Evolutionary conservation across 2,888 invertebrate genomes (phyloP).

Genomic region (Hydraecia micacea): DNA sequence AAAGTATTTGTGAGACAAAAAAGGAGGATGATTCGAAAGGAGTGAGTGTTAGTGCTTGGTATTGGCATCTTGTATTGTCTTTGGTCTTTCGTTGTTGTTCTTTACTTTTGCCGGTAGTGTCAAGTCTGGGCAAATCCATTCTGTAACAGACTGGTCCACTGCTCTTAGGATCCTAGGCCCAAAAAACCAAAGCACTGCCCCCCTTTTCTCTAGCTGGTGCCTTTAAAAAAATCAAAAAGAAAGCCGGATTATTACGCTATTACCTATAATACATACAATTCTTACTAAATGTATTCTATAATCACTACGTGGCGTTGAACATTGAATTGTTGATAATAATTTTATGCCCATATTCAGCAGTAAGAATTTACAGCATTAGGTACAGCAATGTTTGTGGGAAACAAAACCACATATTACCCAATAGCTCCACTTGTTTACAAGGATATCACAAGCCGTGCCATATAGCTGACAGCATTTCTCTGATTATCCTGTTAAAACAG

Average conservation of each 20-base stretch:
- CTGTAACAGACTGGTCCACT: too few relatives aligned
- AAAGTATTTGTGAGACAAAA: constrained; percentile 1
- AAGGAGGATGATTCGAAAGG: background rate
- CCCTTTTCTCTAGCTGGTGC: too few relatives aligned
- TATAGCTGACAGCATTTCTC: constrained; percentile 16
- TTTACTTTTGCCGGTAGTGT: background rate
- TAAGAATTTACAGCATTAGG: background rate
- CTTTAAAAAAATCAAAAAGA: too few relatives aligned
- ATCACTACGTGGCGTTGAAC: background rate
- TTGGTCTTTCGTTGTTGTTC: background rate
- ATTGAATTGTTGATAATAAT: background rate
- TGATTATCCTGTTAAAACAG: constrained; percentile 33
- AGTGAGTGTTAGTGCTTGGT: background rate
- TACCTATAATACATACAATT: too few relatives aligned
- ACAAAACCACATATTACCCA: background rate
- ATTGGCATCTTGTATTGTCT: background rate
- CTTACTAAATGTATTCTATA: too few relatives aligned
- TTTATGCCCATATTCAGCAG: too few relatives aligned
- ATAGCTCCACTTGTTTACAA: background rate
- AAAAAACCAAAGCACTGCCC: too few relatives aligned
- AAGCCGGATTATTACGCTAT: too few relatives aligned
- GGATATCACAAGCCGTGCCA: constrained; percentile 3
- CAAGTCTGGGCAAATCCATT: too few relatives aligned
- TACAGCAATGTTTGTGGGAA: background rate
- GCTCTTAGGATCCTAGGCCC: too few relatives aligned